Base-by-base conservation (phyloP, 2,888 invertebrate species). In the Cephonodes hylas region DNA sequence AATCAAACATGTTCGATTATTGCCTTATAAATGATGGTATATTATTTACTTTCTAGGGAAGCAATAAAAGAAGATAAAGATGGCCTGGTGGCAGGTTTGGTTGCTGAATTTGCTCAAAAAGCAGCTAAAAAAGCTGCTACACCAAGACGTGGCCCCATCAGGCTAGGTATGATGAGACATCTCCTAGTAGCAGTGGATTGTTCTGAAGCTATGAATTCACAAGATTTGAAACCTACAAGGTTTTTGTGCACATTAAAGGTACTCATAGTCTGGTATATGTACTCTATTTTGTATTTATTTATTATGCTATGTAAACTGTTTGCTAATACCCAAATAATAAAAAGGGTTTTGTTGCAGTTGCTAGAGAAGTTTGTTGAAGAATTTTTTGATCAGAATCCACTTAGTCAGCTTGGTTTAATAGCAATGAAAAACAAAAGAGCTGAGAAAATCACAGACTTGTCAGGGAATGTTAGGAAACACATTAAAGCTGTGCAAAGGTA, bases 131-230 rank as follows among this genome's bases (percentile, higher is more conserved):
- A 96, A 80, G 93, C 96, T 0, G 95, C 95, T 65, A 93, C 94
- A 38, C 94, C 96, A 46, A 95, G 96, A 67, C 93, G 94, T 65
- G 94, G 95, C 7, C 96, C 97, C 67, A 96, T 97, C 46, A 95
- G 98, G 63, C 94, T 99, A 34, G 99, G 99, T 42, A 99, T 99
- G 98, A 99, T 99, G 99, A 94, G 99, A 57, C 99, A 99, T 88
- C 86, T 99, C 61, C 97, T 96, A 79, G 88, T 99, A 2, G 95
- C 99, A 22, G 88, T 99, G 2, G 99, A 99, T 85, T 96, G 97
- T 82, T 99, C 99, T 0, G 96, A 97, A 77, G 95, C 98, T 1
- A 99, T 99, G 99, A 94, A 95, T 42, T 96, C 96, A 73, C 98
- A 98, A 79, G 99, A 99, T 89, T 93, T 99, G 57, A 99, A 98